A percentile compares a stretch with the other conserved stretches of the same genome.
These are phyloP conservation scores for Drosophila parabipectinata DNA, from an alignment of 1,140 invertebrate species.

Conservation along the genomic window DNA sequence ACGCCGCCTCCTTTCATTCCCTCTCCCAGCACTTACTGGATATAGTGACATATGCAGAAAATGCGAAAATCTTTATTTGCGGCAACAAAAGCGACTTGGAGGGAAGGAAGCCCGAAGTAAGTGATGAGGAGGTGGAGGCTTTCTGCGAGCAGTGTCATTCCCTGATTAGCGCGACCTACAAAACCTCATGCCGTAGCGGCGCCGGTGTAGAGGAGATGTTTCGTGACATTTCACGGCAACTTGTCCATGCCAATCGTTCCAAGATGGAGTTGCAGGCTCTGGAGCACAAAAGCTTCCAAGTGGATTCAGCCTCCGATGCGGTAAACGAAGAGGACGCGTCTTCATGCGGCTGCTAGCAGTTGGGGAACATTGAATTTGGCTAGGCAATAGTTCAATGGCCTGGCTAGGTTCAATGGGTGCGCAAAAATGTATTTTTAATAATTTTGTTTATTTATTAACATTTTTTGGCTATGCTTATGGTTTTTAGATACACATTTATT, in stretches of 20 bases:
- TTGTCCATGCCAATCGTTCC: constrained; percentile 91
- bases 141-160: constrained; percentile 97
- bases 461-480: constrained; percentile 59
- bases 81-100: constrained; percentile 95
- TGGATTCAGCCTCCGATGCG: constrained; percentile 86
- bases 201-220: constrained; percentile 96
- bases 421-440: constrained; percentile 48
- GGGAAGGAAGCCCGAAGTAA: constrained; percentile 88
- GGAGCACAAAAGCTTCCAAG: constrained; percentile 91
- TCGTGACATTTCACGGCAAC: constrained; percentile 91
- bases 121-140: constrained; percentile 94
- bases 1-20: constrained; percentile 95
- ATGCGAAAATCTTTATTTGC: constrained; percentile 96
- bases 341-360: constrained; percentile 88
- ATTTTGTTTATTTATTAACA: constrained; percentile 39
- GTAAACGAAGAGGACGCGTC: constrained; percentile 84
- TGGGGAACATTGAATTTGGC: constrained; percentile 83
- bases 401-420: constrained; percentile 53
- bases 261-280: constrained; percentile 91
- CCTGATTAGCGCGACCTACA: constrained; percentile 93
- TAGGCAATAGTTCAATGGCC: constrained; percentile 21
- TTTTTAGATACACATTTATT: constrained; percentile 63
- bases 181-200: constrained; percentile 95
- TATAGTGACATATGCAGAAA: constrained; percentile 96
- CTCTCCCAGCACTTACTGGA: constrained; percentile 95